A percentile compares a stretch with the other conserved stretches of the same genome.
Conservation (phyloP, 2,797 vertebrate species). For the Lepilemur ruficaudatus region DNA sequence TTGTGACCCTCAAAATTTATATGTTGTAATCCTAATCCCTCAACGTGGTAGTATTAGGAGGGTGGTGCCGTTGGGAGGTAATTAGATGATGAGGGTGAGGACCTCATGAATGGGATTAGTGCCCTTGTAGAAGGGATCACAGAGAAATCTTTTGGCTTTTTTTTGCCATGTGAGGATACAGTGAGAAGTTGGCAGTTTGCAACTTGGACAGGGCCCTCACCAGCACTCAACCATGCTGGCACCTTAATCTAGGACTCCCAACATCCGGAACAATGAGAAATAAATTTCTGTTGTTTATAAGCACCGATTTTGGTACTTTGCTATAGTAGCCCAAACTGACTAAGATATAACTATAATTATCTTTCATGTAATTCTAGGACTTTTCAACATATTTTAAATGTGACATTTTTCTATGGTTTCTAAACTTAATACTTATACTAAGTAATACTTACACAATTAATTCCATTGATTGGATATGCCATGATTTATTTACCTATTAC, state of each 20-base stretch:
- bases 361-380: not conserved
- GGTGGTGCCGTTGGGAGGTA: not conserved
- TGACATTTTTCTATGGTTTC: not conserved
- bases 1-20: not conserved
- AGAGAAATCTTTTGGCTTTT: not conserved
- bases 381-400: not conserved
- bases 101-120: not conserved
- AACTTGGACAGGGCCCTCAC: not conserved
- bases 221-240: not conserved
- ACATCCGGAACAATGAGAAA: not conserved
- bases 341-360: not conserved
- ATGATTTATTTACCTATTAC: not conserved
- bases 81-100: not conserved
- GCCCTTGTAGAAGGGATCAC: not conserved
- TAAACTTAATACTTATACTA: not conserved
- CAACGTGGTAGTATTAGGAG: not conserved
- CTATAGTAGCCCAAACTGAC: not conserved
- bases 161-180: not conserved
- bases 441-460: no score
- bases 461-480: not conserved
- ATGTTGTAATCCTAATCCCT: not conserved
- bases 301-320: not conserved
- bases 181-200: not conserved
- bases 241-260: not conserved
- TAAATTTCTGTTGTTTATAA: not conserved